Percentiles rank a stretch among this genome's conserved stretches.
Conservation (phyloP, 2,113 vertebrate species). For the Rostratula benghalensis region DNA sequence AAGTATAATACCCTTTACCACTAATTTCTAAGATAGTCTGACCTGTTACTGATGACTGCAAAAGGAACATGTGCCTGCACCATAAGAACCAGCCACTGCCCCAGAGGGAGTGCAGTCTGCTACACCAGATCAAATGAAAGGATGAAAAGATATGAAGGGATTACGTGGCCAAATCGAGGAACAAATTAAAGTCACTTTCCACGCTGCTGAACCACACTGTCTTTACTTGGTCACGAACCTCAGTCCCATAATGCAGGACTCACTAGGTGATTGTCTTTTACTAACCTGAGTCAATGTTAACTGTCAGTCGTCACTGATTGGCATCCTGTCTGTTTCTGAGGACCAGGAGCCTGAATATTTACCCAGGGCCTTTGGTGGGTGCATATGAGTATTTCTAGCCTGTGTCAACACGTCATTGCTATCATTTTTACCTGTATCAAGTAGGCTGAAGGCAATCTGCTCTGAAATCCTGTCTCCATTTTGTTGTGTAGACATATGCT, state of each 20-base stretch:
- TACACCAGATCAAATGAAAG: not conserved
- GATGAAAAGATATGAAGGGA: rapidly evolving
- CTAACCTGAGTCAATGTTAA: not conserved
- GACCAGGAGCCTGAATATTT: not conserved
- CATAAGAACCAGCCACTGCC: not conserved
- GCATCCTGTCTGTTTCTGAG: not conserved
- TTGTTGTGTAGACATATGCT: not conserved
- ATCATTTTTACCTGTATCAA: not conserved
- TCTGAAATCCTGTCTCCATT: not conserved
- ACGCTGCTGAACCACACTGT: not conserved
- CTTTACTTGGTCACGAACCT: not conserved
- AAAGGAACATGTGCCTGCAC: not conserved
- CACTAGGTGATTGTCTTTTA: not conserved
- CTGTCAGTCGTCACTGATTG: rapidly evolving
- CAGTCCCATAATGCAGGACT: not conserved
- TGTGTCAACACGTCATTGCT: not conserved
- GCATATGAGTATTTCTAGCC: not conserved
- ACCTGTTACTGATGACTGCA: not conserved
- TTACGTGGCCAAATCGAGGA: not conserved
- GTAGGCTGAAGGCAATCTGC: not conserved
- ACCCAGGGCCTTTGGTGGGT: not conserved
- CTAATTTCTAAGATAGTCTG: not conserved
- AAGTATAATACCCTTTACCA: not conserved
- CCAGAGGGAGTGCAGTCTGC: not conserved
- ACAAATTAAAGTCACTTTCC: not conserved